Base-by-base conservation (phyloP, 2,888 invertebrate species). In the Clistopyga incitator region DNA sequence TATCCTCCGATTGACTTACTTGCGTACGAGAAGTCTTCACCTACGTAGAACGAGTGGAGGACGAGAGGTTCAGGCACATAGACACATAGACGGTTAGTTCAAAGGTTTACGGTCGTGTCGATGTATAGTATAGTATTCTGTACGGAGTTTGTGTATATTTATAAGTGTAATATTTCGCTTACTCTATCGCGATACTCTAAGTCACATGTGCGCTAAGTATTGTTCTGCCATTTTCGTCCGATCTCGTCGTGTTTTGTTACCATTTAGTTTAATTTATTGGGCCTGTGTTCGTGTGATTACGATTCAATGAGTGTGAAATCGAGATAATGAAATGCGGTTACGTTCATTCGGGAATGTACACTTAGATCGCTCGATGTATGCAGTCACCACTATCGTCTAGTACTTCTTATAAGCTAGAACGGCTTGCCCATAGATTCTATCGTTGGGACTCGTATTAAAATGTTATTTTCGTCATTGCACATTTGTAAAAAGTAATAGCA, bases 1-100 rank as follows among this genome's bases (percentile, higher is more conserved):
- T 75, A 85, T 82, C 78, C 86, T 65, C 81, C 86, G 86, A 81
- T 78, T 88, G 94, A 95, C 95, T 95, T 95, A 95, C 95, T 95
- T 95, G 95, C 91, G 92, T 94, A 94, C 92, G 94, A 94, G 95
- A 94, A 95, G 94, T 95, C 95, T 94, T 95, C 95, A 94, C 95
- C 95, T 95, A 89, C 84, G 90, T 87, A 87, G 89, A 86, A 88
- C 86, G 89, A 84, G 76, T 89, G 88, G 88, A 92, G 89, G 90
- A 92, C 89, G 91, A 91, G 88, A 90, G 89, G 89, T 89, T 91
- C 90, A 90, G 91, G 91, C 91, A 92, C 89, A 92, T 90, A 93
- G 91, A 92, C 91, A 92, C 88, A 92, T 87, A 91, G 89, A 92
- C 84, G 79, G 86, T 88, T 88, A 88, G 87, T 87, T 85, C 64